phyloP scores from a whole-genome alignment of 2,888 invertebrate genomes.

The Drosophila demipolita region DNA sequence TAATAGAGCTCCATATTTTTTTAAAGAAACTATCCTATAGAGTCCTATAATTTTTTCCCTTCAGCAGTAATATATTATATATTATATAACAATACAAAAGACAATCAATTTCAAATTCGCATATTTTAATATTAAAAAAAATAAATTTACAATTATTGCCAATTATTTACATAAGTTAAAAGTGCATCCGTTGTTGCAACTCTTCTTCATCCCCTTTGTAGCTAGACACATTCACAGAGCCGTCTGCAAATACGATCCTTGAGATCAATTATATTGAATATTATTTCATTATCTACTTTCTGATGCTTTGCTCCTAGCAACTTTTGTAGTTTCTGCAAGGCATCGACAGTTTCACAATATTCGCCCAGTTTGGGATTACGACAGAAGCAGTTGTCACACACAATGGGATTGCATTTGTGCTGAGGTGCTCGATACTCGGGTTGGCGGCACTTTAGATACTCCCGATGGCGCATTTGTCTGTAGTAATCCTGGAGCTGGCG shows the following conservation, averaged over 20 bases:
- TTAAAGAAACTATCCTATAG: neutral
- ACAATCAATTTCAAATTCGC: no score
- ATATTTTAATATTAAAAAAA: neutral
- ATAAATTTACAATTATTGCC: neutral
- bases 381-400: slow-evolving; percentile 35
- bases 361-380: slow-evolving; percentile 22
- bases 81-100: neutral
- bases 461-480: slow-evolving; percentile 25
- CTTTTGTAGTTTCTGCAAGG: slow-evolving; percentile 48
- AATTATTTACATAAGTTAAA: no score
- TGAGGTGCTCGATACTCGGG: slow-evolving; percentile 21
- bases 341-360: slow-evolving; percentile 50
- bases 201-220: neutral
- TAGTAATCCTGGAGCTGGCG: slow-evolving; percentile 39
- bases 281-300: slow-evolving; percentile 27
- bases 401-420: slow-evolving; percentile 34
- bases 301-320: slow-evolving; percentile 29
- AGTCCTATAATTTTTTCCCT: neutral
- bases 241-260: slow-evolving; percentile 42
- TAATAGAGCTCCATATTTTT: neutral
- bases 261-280: slow-evolving; percentile 45
- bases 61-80: neutral
- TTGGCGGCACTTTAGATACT: slow-evolving; percentile 11
- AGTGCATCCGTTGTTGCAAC: neutral
- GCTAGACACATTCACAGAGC: slow-evolving; percentile 40